phyloP scores from a whole-genome alignment of 1,140 invertebrate species.

The Euwallacea fornicatus region DNA sequence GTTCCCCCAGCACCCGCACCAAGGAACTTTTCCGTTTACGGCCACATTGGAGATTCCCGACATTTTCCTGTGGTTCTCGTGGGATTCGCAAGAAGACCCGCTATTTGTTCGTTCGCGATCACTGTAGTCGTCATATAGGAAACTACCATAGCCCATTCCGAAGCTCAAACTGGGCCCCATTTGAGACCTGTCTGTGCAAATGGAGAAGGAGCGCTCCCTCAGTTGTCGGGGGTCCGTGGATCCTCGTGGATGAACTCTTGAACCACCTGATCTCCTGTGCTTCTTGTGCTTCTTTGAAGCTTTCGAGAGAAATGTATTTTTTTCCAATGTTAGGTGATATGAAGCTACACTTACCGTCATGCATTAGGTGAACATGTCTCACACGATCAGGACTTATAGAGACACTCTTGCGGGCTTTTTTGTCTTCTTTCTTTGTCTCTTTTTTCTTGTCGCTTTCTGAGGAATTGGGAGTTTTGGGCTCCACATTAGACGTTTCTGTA shows the following conservation, averaged over 20 bases:
- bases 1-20: conserved; percentile 88
- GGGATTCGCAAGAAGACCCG: conserved; percentile 60
- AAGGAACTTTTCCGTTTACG: conserved; percentile 71
- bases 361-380: conserved; percentile 47
- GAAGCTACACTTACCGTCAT: conserved; percentile 34
- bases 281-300: conserved; percentile 49
- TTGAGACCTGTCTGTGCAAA: conserved; percentile 50
- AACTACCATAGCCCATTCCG: conserved; percentile 31
- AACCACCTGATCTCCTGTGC: conserved; percentile 38
- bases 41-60: conserved; percentile 59
- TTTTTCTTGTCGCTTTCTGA: conserved; percentile 42
- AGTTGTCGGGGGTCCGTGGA: conserved; percentile 39
- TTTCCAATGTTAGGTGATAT: neutral
- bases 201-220: conserved; percentile 49
- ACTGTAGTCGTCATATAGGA: conserved; percentile 54
- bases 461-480: conserved; percentile 44
- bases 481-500: conserved; percentile 38
- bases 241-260: conserved; percentile 18
- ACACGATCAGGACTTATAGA: conserved; percentile 48
- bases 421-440: conserved; percentile 39
- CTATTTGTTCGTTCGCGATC: conserved; percentile 72
- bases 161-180: conserved; percentile 40
- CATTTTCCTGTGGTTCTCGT: conserved; percentile 58
- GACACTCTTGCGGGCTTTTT: conserved; percentile 43
- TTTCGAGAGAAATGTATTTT: conserved; percentile 8